phyloP scores from a whole-genome alignment of 1,140 invertebrate species.

The Nebria ingens region DNA sequence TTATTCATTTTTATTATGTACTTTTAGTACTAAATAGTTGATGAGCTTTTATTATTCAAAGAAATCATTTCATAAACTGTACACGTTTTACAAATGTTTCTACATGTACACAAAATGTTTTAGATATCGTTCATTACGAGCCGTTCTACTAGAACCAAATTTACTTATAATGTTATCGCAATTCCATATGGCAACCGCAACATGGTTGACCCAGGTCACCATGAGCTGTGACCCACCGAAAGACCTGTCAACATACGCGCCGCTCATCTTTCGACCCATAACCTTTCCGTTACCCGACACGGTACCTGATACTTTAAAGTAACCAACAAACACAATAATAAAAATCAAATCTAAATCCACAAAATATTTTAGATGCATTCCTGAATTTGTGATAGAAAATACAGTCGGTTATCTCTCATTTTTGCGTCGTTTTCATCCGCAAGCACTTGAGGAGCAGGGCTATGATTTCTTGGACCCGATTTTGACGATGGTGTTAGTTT shows the following conservation, averaged over 20 bases:
- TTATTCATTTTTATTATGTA: constrained; percentile 23
- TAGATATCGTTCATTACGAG: constrained; percentile 55
- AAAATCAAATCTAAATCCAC: constrained; percentile 8
- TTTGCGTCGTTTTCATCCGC: constrained; percentile 50
- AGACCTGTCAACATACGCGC: constrained; percentile 39
- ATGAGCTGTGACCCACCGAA: constrained; percentile 27
- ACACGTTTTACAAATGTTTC: constrained; percentile 3
- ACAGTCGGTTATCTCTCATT: constrained; percentile 70
- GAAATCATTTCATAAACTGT: no score
- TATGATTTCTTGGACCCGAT: constrained; percentile 53
- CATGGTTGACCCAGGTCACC: constrained; percentile 76
- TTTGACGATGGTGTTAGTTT: constrained; percentile 58
- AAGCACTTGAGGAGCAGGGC: constrained; percentile 49
- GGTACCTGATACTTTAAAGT: constrained; percentile 54
- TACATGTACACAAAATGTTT: constrained; percentile 11
- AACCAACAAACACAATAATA: constrained; percentile 15
- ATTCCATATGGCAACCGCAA: constrained; percentile 70
- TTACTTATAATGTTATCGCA: constrained; percentile 55
- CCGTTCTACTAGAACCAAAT: constrained; percentile 61
- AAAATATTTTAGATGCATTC: constrained; percentile 55
- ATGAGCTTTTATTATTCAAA: constrained; percentile 8
- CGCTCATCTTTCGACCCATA: constrained; percentile 41
- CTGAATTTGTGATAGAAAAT: constrained; percentile 86
- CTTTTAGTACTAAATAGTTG: constrained; percentile 13
- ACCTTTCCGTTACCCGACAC: constrained; percentile 54